Conservation (phyloP, 2,113 vertebrate genomes). For the Tupaia chinensis region DNA sequence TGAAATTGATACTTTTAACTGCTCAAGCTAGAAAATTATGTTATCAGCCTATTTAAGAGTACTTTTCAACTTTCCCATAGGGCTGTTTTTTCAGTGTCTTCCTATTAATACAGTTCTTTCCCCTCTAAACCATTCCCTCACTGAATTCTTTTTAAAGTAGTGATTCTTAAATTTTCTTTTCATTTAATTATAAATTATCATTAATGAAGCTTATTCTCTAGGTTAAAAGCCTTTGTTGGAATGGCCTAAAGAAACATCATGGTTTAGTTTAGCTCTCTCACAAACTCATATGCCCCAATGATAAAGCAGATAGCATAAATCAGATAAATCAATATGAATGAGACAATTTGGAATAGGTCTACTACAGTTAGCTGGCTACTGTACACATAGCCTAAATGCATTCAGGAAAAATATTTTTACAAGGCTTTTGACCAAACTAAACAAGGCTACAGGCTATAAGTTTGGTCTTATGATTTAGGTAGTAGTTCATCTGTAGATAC, state of each 20-base stretch:
- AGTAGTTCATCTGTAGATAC: background rate
- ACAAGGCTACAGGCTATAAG: background rate
- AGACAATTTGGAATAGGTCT: background rate
- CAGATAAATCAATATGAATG: background rate
- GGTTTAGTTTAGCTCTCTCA: background rate
- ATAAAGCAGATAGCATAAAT: background rate
- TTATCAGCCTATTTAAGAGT: background rate
- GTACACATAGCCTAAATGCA: background rate
- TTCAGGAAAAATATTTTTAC: background rate
- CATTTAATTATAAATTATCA: background rate
- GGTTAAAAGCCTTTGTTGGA: constrained; percentile 9
- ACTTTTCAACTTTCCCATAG: background rate
- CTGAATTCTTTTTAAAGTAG: background rate
- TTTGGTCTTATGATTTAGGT: background rate
- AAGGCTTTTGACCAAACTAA: background rate
- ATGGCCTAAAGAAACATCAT: background rate
- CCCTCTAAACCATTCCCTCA: background rate
- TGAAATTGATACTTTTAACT: background rate
- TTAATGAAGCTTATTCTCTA: background rate
- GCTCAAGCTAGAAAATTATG: background rate
- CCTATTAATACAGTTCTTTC: background rate
- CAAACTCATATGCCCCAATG: background rate
- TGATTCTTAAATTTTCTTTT: background rate
- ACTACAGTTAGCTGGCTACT: background rate
- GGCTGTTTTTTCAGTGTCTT: background rate